A percentile compares a stretch with the other conserved stretches of the same genome.
phyloP scores from a whole-genome alignment of 2,888 invertebrate species.

The Aquatica leii region DNA sequence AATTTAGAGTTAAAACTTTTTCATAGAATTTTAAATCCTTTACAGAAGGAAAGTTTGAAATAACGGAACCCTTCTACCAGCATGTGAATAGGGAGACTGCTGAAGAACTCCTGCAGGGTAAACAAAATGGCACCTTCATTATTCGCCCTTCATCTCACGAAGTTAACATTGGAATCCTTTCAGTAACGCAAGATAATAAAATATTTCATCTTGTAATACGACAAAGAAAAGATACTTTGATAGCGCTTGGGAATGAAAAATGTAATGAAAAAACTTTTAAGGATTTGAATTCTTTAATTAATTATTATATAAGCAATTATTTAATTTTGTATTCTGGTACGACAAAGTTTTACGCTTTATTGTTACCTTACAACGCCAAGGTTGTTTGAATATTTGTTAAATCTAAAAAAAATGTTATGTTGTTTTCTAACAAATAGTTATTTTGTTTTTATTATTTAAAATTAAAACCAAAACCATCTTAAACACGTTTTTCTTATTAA shows the following conservation, averaged over 20 bases:
- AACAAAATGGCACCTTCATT: slow-evolving; percentile 69
- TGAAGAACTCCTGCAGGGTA: slow-evolving; percentile 63
- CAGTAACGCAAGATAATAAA: slow-evolving; percentile 63
- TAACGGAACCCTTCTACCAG: slow-evolving; percentile 66
- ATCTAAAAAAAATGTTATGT: too few species aligned
- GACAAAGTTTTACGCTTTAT: slow-evolving; percentile 63
- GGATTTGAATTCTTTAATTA: slow-evolving; percentile 63
- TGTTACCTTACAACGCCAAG: slow-evolving; percentile 60
- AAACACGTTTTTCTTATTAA: too few species aligned
- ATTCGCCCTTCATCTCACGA: slow-evolving; percentile 67
- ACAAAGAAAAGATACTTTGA: slow-evolving; percentile 62
- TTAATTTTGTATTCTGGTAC: slow-evolving; percentile 65
- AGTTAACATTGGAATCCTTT: slow-evolving; percentile 62
- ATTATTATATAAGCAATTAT: slow-evolving; percentile 66
- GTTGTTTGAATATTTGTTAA: too few species aligned
- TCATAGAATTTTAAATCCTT: slow-evolving; percentile 16
- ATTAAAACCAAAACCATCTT: too few species aligned
- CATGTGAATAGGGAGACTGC: slow-evolving; percentile 64
- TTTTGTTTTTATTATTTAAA: too few species aligned
- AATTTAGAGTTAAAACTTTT: slow-evolving; percentile 17
- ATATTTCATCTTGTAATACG: slow-evolving; percentile 68
- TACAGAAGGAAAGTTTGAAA: slow-evolving; percentile 36
- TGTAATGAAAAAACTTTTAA: slow-evolving; percentile 64
- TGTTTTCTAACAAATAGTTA: too few species aligned
- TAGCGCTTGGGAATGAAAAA: slow-evolving; percentile 66